Base-by-base conservation (phyloP, 1,140 invertebrate species). In the Drosophila erecta region DNA sequence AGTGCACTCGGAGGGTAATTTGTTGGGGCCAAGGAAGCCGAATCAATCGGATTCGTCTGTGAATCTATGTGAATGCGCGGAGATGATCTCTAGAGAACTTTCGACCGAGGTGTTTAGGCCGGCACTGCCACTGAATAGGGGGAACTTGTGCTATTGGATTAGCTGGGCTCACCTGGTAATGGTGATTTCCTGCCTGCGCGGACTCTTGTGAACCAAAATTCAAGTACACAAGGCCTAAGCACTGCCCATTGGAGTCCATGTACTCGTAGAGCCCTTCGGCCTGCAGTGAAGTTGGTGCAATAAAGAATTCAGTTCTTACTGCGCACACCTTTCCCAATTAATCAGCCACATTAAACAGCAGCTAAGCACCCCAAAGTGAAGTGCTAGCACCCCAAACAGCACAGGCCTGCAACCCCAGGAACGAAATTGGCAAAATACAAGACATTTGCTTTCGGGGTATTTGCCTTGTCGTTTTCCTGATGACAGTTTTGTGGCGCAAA, bases 401-500 rank as follows among this genome's bases (percentile, higher is more conserved):
- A n/a, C n/a, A n/a, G n/a, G n/a, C n/a, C n/a, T 40, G 24, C 24
- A 24, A 24, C 24, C 4, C 24, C 17, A 5, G 22, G 6, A 46
- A 22, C 43, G 20, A 46, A 46, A 4, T 46, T 14, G 12, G 43
- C 10, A 24, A 20, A 24, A 22, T 17, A 17, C 40, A 61, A 11
- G 50, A 44, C 57, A 53, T 58, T 66, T 66, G 59, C 38, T 75
- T 75, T 78, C 55, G 35, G 69, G 57, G 46, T 76, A 35, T 71
- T 44, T 44, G 41, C 41, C 41, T 20, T 44, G 41, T 44, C 41
- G 41, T 44, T 44, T 12, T 44, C 41, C 20, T 22, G 41, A 44
- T 44, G 41, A 44, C 41, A 44, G 41, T 44, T 44, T 17, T 44
- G 15, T 22, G 15, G 41, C 17, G 41, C 41, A 44, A 44, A 43